Base-by-base conservation (phyloP, 2,888 invertebrate species). In the Chrysomela aeneicollis region DNA sequence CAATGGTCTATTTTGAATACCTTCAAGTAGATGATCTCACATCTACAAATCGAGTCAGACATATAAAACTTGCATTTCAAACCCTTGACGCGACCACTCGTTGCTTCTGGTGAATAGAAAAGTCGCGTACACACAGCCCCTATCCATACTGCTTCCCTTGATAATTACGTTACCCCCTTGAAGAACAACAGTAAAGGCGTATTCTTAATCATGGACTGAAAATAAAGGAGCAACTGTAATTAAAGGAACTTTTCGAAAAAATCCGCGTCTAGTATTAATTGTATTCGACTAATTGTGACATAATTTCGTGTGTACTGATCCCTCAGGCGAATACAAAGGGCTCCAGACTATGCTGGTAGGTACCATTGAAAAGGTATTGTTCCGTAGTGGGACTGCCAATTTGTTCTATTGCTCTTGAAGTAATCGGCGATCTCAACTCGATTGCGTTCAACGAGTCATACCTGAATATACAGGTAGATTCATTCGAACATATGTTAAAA, bases 231-330 rank as follows among this genome's bases (percentile, higher is more conserved):
- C 60, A 52, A 60, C 35, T 18, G 49, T 58, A 58, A 65, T 65
- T 58, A 59, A 61, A 61, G 53, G 64, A 58, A 61, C 52, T 60
- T 60, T 17, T 30, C 22, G 57, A 57, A 19, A 32, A 59, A 64
- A 46, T 0, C 18, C 49, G 17, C 51, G 63, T 63, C 52, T 30
- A 58, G 53, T 65, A 65, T 61, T 58, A 61, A 65, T 65, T 63
- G 59, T 63, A 49, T 54, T 49, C 59, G 37, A 54, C 54, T 59
- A 63, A 63, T 59, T 61, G 57, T 57, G 26, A 57, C 57, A 57
- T 46, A 37, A 57, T 57, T 47, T 46, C 57, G 17, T 47, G 47
- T 35, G 57, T 55, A 55, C 55, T 42, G 55, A 55, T 55, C 55
- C 21, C 42, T 55, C 42, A 22, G 19, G 42, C 42, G 61, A 26